Conservation (phyloP, 1,140 invertebrate species). For the Neuroterus valhalla region DNA sequence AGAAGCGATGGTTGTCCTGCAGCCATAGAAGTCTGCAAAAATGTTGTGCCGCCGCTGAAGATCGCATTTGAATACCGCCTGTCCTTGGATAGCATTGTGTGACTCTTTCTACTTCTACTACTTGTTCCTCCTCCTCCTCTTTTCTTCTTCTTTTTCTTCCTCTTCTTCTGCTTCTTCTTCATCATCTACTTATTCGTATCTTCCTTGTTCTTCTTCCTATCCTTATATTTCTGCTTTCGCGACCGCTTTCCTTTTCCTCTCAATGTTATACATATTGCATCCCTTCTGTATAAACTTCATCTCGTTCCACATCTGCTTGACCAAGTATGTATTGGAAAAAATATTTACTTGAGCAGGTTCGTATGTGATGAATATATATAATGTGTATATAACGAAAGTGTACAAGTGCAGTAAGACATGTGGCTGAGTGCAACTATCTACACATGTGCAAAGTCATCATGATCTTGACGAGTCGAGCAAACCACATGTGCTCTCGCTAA, state of each 20-base stretch:
- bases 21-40: constrained; percentile 59
- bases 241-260: constrained; percentile 40
- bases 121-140: constrained; percentile 29
- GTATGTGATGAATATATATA: too few relatives aligned
- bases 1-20: constrained; percentile 54
- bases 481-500: constrained; percentile 31
- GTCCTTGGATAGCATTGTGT: constrained; percentile 62
- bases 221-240: constrained; percentile 12
- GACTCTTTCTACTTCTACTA: constrained; percentile 43
- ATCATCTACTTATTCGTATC: neutral
- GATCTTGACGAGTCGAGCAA: neutral
- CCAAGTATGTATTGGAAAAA: constrained; percentile 30
- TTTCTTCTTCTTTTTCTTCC: neutral
- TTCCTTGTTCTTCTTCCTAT: neutral
- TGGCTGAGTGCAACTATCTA: too few relatives aligned
- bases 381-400: too few relatives aligned
- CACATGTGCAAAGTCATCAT: neutral
- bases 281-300: neutral
- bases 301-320: neutral
- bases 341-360: neutral
- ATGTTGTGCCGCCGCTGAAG: constrained; percentile 50
- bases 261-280: constrained; percentile 46
- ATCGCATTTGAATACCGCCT: constrained; percentile 63
- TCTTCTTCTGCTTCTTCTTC: neutral
- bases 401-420: too few relatives aligned